Base-by-base conservation (phyloP, 1,140 invertebrate genomes). In the Scaptomyza hsui region DNA sequence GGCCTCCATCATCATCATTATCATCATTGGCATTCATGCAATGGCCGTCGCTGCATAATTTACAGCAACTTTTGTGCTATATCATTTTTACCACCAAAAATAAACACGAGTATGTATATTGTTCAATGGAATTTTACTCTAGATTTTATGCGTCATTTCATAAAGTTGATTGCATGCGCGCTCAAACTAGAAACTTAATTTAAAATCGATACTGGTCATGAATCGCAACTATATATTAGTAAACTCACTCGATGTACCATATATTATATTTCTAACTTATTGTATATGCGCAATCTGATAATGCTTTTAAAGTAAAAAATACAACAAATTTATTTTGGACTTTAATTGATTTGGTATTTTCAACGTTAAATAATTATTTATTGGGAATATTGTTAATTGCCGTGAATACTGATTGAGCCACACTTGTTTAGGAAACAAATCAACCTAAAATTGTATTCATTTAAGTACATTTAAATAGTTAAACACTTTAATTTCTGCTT, bases 31-130 rank as follows among this genome's bases (percentile, higher is more conserved):
- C 64, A 86, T 83, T 86, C 81, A 77, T 69, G 68, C 64, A 67
- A 61, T 62, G 75, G 57, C 72, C 55, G 57, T 63, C 51, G 51
- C 57, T 80, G 81, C 83, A 85, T 86, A 85, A 81, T 85, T 85
- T 86, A 85, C 81, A 77, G 63, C 77, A 60, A 77, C 7, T 29
- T 29, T 29, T 29, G 53, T 69, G 39, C 45, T 44, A 19, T 44
- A 9, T 26, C 53, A 57, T 62, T 68, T 72, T 42, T 19, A 15
- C 19, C 32, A n/a, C 53, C 4, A 26, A 21, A 4, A 16, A 41
- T 18, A 12, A 52, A 39, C 26, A n/a, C n/a, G n/a, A n/a, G n/a
- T n/a, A n/a, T n/a, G n/a, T 45, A 26, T 53, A 68, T 67, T 63
- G 65, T 63, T 32, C 18, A 4, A 9, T 45, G 21, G 48, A 52